A percentile compares a stretch with the other conserved stretches of the same genome.
Evolutionary conservation across 1,140 invertebrate species (phyloP).

Genomic region (Cydia fagiglandana): DNA sequence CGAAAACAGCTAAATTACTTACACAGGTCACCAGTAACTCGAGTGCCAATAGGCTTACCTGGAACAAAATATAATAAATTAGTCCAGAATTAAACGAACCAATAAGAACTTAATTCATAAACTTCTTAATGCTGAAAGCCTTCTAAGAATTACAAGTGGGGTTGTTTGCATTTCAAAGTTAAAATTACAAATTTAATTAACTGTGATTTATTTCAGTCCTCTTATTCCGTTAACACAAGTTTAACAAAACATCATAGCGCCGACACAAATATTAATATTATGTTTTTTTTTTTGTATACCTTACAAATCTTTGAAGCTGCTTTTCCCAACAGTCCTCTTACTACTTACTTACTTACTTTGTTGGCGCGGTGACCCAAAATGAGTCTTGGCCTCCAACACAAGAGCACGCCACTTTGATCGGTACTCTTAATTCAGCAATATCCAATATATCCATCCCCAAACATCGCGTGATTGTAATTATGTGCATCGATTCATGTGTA

Average conservation of each 20-base stretch:
- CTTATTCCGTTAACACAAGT: not conserved
- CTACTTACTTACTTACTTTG: too few species aligned
- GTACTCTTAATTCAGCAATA: too few species aligned
- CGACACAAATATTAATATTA: not conserved
- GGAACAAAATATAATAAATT: conserved; percentile 20
- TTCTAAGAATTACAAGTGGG: conserved; percentile 29
- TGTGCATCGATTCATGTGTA: conserved; percentile 7
- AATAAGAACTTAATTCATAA: conserved; percentile 27
- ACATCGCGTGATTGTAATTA: not conserved
- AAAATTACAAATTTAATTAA: conserved; percentile 20
- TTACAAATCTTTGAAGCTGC: not conserved
- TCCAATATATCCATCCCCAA: too few species aligned
- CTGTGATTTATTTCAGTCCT: conserved; percentile 10
- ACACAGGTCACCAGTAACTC: conserved; percentile 7
- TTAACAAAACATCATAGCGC: not conserved
- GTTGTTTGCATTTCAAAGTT: conserved; percentile 21
- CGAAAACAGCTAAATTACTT: conserved; percentile 30
- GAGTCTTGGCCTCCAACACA: too few species aligned
- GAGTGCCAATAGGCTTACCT: conserved; percentile 8
- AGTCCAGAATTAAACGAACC: conserved; percentile 1
- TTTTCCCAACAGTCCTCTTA: too few species aligned
- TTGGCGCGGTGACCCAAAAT: too few species aligned
- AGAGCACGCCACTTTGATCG: too few species aligned
- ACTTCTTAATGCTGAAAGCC: conserved; percentile 22
- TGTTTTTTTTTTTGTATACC: not conserved